Percentiles rank a stretch among this genome's conserved stretches.
Evolutionary conservation across 2,888 invertebrate genomes (phyloP).

Genomic region (Drosophila greeni): DNA sequence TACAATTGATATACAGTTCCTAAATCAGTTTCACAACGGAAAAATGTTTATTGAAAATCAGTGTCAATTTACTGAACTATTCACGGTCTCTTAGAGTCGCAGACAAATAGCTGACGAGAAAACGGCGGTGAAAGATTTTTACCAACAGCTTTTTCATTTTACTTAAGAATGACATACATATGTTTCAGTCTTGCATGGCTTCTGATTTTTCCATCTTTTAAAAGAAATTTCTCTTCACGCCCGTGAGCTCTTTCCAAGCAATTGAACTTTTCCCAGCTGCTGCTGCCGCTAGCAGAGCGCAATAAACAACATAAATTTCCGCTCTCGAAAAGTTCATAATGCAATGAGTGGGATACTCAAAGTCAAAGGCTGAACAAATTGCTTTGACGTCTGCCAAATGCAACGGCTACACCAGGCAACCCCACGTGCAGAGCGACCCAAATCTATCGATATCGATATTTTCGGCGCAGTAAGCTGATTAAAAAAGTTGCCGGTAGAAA

Average conservation of each 20-base stretch:
- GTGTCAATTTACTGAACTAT: too few species aligned
- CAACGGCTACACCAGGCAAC: not conserved
- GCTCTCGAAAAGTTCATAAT: conserved; percentile 23
- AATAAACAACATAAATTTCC: conserved; percentile 19
- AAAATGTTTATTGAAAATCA: too few species aligned
- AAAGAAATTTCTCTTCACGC: not conserved
- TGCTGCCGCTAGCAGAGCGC: too few species aligned
- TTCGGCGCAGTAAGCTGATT: conserved; percentile 1
- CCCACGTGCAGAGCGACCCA: not conserved
- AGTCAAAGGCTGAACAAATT: conserved; percentile 16
- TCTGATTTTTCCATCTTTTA: not conserved
- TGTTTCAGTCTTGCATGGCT: not conserved
- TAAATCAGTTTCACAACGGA: too few species aligned
- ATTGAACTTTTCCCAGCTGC: conserved; percentile 4
- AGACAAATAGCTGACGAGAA: too few species aligned
- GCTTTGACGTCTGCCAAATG: not conserved
- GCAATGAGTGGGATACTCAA: conserved; percentile 8
- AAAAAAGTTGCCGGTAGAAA: conserved; percentile 1
- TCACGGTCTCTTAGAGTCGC: too few species aligned
- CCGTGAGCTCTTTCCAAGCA: conserved; percentile 8
- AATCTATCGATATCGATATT: conserved; percentile 25
- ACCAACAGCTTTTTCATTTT: not conserved
- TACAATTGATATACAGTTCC: too few species aligned
- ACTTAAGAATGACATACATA: not conserved
- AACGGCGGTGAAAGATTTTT: not conserved